Evolutionary conservation across 2,797 vertebrate species (phyloP).

Genomic region (Characodon lateralis): DNA sequence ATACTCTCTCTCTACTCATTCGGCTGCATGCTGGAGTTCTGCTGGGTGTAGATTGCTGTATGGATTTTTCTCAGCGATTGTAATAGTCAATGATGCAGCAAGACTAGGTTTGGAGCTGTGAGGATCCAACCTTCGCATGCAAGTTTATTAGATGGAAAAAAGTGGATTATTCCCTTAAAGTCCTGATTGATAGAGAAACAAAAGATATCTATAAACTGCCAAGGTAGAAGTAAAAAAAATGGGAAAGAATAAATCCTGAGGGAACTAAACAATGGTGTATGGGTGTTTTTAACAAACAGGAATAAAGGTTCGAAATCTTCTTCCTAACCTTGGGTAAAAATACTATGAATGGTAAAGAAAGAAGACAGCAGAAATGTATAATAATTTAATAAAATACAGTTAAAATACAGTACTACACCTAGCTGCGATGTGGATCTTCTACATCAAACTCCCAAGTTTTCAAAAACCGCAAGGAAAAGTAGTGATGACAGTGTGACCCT

Average conservation of each 20-base stretch:
- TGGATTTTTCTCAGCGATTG: slow-evolving; percentile 57
- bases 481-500: background rate
- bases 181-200: background rate
- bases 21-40: slow-evolving; percentile 72
- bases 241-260: background rate
- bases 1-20: slow-evolving; percentile 39
- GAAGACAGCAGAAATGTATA: background rate
- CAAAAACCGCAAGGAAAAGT: background rate
- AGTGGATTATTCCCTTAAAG: background rate
- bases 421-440: background rate
- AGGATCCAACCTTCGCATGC: background rate
- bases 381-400: too few relatives aligned
- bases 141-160: background rate
- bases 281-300: too few relatives aligned
- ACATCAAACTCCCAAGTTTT: background rate
- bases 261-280: background rate
- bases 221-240: background rate
- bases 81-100: slow-evolving; percentile 60
- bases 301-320: background rate
- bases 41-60: slow-evolving; percentile 63
- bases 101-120: slow-evolving; percentile 13
- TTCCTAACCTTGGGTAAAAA: background rate
- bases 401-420: background rate
- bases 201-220: background rate
- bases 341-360: background rate